Conservation (phyloP, 2,113 vertebrate genomes). For the Anguilla japonica region DNA sequence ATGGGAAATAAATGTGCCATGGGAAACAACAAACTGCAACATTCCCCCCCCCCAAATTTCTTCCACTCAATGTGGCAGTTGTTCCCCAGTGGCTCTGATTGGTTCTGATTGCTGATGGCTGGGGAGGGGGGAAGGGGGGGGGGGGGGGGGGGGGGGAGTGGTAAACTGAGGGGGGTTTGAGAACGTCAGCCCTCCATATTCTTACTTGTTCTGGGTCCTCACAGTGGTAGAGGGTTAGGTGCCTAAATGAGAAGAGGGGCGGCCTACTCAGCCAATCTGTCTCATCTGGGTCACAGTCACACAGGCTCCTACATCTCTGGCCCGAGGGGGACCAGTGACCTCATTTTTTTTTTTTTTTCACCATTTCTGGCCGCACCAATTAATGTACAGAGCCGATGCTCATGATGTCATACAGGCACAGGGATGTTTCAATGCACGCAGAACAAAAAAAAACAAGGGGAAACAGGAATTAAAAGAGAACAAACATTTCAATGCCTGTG, state of each 20-base stretch:
- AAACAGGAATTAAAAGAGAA: no score
- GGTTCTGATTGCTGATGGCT: background rate
- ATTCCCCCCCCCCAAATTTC: background rate
- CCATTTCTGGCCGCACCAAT: conserved; percentile 29
- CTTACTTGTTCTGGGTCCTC: background rate
- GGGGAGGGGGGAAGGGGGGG: background rate
- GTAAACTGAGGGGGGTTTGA: background rate
- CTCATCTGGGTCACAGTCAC: conserved; percentile 42
- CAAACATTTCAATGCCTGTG: background rate
- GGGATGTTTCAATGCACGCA: background rate
- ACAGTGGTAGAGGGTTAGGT: conserved; percentile 22
- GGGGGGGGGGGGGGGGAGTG: background rate
- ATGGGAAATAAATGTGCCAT: no score
- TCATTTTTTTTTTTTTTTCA: conserved; percentile 24
- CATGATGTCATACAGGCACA: background rate
- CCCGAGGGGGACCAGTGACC: conserved; percentile 36
- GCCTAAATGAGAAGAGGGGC: conserved; percentile 15
- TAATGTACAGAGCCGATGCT: background rate
- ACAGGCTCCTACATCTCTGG: conserved; percentile 7
- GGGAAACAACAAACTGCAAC: background rate
- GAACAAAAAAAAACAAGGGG: background rate
- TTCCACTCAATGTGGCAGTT: background rate
- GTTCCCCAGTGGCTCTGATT: background rate
- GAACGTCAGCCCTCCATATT: background rate
- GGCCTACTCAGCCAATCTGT: conserved; percentile 26